Evolutionary conservation across 2,797 vertebrate genomes (phyloP), one percentile per base, ranked within the genome.

Genomic region (Micropoecilia bifurca): DNA sequence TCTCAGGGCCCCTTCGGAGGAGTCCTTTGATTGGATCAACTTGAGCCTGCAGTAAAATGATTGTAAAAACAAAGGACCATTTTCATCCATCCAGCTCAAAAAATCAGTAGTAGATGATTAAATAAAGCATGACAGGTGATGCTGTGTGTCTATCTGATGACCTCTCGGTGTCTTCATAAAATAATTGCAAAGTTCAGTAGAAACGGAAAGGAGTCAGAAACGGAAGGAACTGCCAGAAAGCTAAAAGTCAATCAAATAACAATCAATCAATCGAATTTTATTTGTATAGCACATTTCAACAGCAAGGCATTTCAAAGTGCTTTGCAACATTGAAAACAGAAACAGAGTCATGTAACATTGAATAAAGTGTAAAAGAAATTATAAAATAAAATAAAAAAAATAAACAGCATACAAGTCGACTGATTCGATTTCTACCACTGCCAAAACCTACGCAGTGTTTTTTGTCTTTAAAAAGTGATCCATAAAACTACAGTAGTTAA

Each of bases 21-120:
- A 66, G 18, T 66, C 18, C 61, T 66, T 66, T 66, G 61, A 66
- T 66, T 39, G 61, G 61, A 66, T 66, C 33, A 12, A 66, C 39
- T 39, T 66, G 20, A 66, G 33, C 61, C 36, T 66, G 18, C 18
- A 66, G 36, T 66, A 22, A 39, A 66, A 39, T 66, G 36, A 66
- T 22, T 22, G 61, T 36, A 9, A 66, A 16, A 66, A 10, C 33
- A 13, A 22, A 39, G 61, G 33, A 22, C 16, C 3, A 1, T 66
- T 66, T 66, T 66, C 36, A 66, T 39, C 61, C 33, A 66, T 66
- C 33, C 18, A 66, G 18, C 61, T 66, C 33, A 20, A 4, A 61
- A 39, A 66, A 36, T 63, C 4, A 30, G 57, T 18, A 36, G 59
- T 16, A 36, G 30, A 66, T 8, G 36, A 20, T 66, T 39, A 39